Conservation (phyloP, 2,888 invertebrate species). For the Dorcus hopei region DNA sequence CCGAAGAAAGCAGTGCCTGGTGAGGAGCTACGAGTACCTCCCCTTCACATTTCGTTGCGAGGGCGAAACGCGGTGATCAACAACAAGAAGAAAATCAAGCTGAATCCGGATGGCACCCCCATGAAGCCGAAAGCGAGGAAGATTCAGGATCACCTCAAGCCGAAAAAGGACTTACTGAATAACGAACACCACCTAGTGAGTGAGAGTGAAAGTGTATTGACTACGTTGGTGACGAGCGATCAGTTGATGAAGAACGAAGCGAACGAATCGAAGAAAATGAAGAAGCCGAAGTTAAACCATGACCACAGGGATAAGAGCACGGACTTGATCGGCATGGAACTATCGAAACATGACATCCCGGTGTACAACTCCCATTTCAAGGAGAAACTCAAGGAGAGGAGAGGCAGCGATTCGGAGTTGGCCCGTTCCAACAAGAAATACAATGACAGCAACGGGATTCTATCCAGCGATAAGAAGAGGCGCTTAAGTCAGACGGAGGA, state of each 20-base stretch:
- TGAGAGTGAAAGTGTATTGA: constrained; percentile 5
- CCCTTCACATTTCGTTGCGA: constrained; percentile 81
- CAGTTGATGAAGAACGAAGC: constrained; percentile 25
- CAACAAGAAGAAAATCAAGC: constrained; percentile 62
- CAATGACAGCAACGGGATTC: constrained; percentile 58
- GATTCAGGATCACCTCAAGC: constrained; percentile 31
- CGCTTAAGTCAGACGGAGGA: constrained; percentile 57
- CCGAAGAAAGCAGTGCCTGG: constrained; percentile 46
- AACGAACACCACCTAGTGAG: background rate
- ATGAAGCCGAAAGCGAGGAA: constrained; percentile 38
- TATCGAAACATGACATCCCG: constrained; percentile 13
- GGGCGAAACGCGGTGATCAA: constrained; percentile 83
- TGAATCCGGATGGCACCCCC: constrained; percentile 36
- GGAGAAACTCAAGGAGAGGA: constrained; percentile 51
- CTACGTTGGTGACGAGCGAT: constrained; percentile 11
- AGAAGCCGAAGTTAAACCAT: constrained; percentile 40
- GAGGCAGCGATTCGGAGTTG: constrained; percentile 54
- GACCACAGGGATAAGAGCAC: constrained; percentile 22
- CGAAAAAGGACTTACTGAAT: constrained; percentile 16
- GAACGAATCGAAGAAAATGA: constrained; percentile 34
- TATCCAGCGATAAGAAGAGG: constrained; percentile 62
- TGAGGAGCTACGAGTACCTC: constrained; percentile 81
- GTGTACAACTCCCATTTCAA: constrained; percentile 29
- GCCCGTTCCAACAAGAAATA: constrained; percentile 40
- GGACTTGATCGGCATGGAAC: constrained; percentile 3